Base-by-base conservation (phyloP, 1,140 invertebrate species). In the Manduca sexta region DNA sequence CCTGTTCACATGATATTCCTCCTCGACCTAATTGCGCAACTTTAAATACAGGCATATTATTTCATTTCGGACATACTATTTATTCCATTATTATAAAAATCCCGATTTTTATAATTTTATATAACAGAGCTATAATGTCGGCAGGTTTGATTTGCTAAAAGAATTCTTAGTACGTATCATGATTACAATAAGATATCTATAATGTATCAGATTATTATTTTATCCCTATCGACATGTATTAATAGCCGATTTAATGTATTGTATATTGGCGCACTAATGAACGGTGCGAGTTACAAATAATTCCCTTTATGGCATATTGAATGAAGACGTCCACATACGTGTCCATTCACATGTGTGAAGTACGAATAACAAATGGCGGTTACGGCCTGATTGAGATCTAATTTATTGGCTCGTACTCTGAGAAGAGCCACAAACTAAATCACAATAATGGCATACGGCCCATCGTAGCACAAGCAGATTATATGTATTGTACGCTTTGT, bases 321-420 rank as follows among this genome's bases (percentile, higher is more conserved):
- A 38, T 30, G 35, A 49, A 52, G 42, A n/a, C 43, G 47, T 55
- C 47, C 15, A 44, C 14, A 11, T 40, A 16, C 45, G 30, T 50
- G 34, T 55, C 41, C 34, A 35, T 49, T 47, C 49, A 54, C 53
- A 49, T 56, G 50, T 51, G 54, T 59, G 50, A 58, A 64, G 57
- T 58, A 52, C 52, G 57, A 64, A 65, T 76, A 76, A 75, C 72
- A 70, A 79, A 79, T 76, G 64, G 66, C 47, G 69, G 71, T 73
- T 66, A 67, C 61, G 59, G 47, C 41, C 72, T 80, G 76, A 80
- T 80, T 80, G 76, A 73, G 76, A 80, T 78, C 74, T 65, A 77
- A 80, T 80, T 80, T 80, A 78, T 73, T 69, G 69, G 65, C 60
- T 62, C 69, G 55, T 65, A 71, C 78, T 71, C 69, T 71, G 65